Percentiles rank a stretch among this genome's conserved stretches.
phyloP scores from a whole-genome alignment of 2,888 invertebrate species.

The Macaria notata region DNA sequence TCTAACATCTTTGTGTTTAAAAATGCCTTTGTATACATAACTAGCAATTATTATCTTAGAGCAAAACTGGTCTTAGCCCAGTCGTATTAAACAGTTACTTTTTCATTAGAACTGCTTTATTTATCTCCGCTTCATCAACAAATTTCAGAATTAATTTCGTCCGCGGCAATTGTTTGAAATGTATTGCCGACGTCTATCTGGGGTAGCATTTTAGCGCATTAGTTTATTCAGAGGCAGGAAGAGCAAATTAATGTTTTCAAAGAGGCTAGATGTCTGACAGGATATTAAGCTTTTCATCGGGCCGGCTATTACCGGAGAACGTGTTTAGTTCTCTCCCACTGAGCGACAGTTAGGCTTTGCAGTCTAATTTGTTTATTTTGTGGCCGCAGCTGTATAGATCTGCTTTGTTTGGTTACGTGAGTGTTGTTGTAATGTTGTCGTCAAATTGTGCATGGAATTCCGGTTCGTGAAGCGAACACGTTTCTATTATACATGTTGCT shows the following conservation, averaged over 20 bases:
- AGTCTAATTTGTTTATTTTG: conserved; percentile 41
- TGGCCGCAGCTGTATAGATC: conserved; percentile 35
- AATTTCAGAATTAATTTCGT: conserved; percentile 11
- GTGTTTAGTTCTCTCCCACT: conserved; percentile 35
- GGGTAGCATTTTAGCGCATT: conserved; percentile 39
- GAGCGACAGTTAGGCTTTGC: conserved; percentile 37
- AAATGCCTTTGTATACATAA: no score
- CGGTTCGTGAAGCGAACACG: no score
- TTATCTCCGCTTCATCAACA: neutral
- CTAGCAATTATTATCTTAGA: no score
- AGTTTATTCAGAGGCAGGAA: conserved; percentile 57
- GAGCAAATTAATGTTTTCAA: conserved; percentile 66
- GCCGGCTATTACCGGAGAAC: conserved; percentile 48
- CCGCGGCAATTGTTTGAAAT: conserved; percentile 33
- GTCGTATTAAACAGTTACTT: neutral
- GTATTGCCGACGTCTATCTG: conserved; percentile 23
- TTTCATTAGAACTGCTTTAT: conserved; percentile 1
- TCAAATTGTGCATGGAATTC: neutral
- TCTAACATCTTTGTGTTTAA: no score
- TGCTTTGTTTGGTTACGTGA: conserved; percentile 27
- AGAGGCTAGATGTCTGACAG: conserved; percentile 52
- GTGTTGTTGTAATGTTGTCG: conserved; percentile 1
- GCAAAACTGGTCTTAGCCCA: no score
- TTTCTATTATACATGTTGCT: no score
- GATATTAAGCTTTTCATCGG: conserved; percentile 69